These are phyloP conservation scores for Scalopus aquaticus DNA, from an alignment of 2,113 vertebrate genomes.

Conservation along the genomic window DNA sequence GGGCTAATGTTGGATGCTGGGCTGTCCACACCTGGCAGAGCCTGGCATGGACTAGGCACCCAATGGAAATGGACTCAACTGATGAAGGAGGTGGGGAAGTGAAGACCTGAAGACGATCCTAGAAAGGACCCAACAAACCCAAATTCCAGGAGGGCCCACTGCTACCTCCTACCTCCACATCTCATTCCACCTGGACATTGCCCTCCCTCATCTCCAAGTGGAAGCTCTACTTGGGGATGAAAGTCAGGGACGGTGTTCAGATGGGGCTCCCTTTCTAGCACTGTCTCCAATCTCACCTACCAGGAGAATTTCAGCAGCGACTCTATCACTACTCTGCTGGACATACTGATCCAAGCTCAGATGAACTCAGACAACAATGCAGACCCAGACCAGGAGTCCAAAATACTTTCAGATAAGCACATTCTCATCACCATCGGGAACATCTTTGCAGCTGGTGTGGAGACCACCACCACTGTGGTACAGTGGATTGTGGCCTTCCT, in stretches of 20 bases:
- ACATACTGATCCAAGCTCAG: slow-evolving; percentile 90
- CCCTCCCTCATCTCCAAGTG: background rate
- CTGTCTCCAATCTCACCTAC: background rate
- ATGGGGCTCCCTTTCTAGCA: background rate
- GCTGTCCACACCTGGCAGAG: background rate
- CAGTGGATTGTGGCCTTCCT: slow-evolving; percentile 93
- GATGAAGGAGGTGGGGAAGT: background rate
- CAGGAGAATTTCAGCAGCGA: slow-evolving; percentile 90
- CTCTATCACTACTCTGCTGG: slow-evolving; percentile 88
- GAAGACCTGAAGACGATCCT: background rate
- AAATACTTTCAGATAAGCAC: slow-evolving; percentile 89
- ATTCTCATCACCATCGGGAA: slow-evolving; percentile 93
- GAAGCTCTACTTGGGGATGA: background rate
- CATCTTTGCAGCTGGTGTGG: slow-evolving; percentile 96
- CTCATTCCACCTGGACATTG: background rate
- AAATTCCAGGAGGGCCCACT: background rate
- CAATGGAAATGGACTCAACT: background rate
- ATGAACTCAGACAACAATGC: slow-evolving; percentile 87
- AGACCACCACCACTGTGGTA: slow-evolving; percentile 93
- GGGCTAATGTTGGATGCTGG: background rate
- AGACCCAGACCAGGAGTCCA: slow-evolving; percentile 63
- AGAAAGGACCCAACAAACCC: background rate
- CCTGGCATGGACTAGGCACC: no score
- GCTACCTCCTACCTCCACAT: background rate
- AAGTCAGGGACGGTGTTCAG: background rate